Base-by-base conservation (phyloP, 2,113 vertebrate species). In the Shinisaurus crocodilurus region DNA sequence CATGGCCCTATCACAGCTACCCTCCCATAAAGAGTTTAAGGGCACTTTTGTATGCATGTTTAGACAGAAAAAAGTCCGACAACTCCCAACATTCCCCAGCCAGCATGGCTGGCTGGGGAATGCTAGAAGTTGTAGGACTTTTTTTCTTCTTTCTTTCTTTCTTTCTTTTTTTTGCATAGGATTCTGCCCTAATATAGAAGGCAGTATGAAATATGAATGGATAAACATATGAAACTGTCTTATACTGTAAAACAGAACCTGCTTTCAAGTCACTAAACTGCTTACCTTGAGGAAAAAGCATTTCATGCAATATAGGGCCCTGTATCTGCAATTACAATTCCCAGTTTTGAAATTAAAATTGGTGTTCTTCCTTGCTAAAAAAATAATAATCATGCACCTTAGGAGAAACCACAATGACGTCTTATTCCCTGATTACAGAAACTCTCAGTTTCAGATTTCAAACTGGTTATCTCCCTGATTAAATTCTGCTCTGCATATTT, bases 401-500 rank as follows among this genome's bases (percentile, higher is more conserved):
- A 25, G 8, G 45, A 91, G 70, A 88, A 83, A 50, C 81, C 12
- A 63, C 27, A 54, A 40, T 54, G 45, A 34, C 37, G 84, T 88
- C 65, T 75, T 34, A 40, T 32, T 67, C 40, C 32, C 27, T 87
- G 85, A 82, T 90, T 82, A 43, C 45, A 83, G 89, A 88, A 88
- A 40, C 50, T 84, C 50, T 79, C 82, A 76, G 88, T 93, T 85
- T 95, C 89, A 90, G 92, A 65, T 80, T 90, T 91, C 91, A 86
- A 89, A 93, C 93, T 89, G 75, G 84, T 77, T 86, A 91, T 88
- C 92, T 94, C 88, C 91, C 87, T 88, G 80, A 88, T 95, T 96
- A 92, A 95, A 90, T 90, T 93, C 87, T 63, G 77, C 34, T 94
- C 95, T 95, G 92, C 94, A 90, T 95, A 96, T 82, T 90, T 82